phyloP scores from a whole-genome alignment of 2,888 invertebrate genomes.

The Mesochorus sp. region DNA sequence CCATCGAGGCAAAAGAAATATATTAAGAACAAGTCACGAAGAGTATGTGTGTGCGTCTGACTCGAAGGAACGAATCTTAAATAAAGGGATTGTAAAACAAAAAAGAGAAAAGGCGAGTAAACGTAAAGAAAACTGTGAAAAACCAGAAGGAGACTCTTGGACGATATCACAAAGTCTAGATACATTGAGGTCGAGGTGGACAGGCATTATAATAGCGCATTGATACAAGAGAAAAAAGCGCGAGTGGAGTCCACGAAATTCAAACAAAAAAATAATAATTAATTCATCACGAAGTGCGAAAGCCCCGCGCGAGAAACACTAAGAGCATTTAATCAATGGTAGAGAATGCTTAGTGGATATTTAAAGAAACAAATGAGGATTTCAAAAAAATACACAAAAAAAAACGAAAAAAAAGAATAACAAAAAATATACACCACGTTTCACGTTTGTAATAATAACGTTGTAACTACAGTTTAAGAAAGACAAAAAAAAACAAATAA shows the following conservation, averaged over 20 bases:
- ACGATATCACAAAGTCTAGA: slow-evolving; percentile 50
- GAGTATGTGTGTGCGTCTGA: slow-evolving; percentile 20
- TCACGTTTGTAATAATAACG: slow-evolving; percentile 72
- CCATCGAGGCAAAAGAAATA: not conserved
- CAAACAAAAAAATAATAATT: slow-evolving; percentile 51
- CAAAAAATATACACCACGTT: slow-evolving; percentile 69
- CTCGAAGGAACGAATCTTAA: slow-evolving; percentile 25
- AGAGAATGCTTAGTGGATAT: slow-evolving; percentile 76
- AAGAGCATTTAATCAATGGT: slow-evolving; percentile 80
- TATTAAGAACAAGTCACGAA: not conserved
- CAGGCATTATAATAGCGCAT: slow-evolving; percentile 20
- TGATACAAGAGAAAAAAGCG: slow-evolving; percentile 25
- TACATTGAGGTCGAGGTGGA: slow-evolving; percentile 51
- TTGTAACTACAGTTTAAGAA: slow-evolving; percentile 70
- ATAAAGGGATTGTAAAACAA: not conserved
- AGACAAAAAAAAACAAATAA: slow-evolving; percentile 38
- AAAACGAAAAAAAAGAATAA: slow-evolving; percentile 53
- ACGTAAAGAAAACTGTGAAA: not conserved
- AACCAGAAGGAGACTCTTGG: slow-evolving; percentile 4
- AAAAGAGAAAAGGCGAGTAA: not conserved
- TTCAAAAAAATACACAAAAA: slow-evolving; percentile 35
- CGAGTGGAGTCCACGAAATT: slow-evolving; percentile 12
- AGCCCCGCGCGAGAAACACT: slow-evolving; percentile 67
- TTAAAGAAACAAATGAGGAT: slow-evolving; percentile 53
- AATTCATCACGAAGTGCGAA: slow-evolving; percentile 58